Base-by-base conservation (phyloP, 2,797 vertebrate genomes). In the Sebastes miniatus region DNA sequence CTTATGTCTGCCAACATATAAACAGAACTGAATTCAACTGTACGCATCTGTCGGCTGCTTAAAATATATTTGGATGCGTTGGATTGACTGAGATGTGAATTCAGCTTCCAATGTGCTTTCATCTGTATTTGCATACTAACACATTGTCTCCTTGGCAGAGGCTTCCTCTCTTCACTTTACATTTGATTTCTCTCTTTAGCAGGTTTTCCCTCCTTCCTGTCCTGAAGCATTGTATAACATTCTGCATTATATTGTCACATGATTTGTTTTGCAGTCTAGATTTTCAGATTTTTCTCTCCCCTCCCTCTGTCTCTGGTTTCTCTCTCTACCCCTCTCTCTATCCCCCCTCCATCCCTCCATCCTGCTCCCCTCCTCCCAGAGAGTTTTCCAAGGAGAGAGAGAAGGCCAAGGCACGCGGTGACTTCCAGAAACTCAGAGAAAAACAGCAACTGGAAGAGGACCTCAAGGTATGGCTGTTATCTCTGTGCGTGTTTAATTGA, bases 341-440 rank as follows among this genome's bases (percentile, higher is more conserved):
- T 83, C 85, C 24, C 56, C 59, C 83, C 59, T 43, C 83, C 81
- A 90, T 91, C 86, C 86, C 66, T 58, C 62, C 70, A 36, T 79
- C 73, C 52, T 68, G 63, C 67, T 81, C 62, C 80, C 77, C 2
- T 84, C 74, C 54, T 85, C 69, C 34, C 90, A 99, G 98, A 94
- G 98, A 99, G 96, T 99, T 99, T 95, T 99, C 98, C 89, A 99
- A 99, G 94, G 98, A 99, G 87, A 96, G 98, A 83, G 98, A 99
- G 92, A 99, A 99, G 84, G 98, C 98, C 80, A 99, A 99, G 81
- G 98, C 98, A 57, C 97, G 98, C 0, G 98, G 98, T 0, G 98
- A 99, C 91, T 99, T 99, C 94, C 98, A 99, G 89, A 99, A 99
- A 93, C 96, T 99, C 59, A 89, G 98, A 85, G 98, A 99, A 92